phyloP scores from a whole-genome alignment of 2,888 invertebrate species.

The Rotaria sp. region DNA sequence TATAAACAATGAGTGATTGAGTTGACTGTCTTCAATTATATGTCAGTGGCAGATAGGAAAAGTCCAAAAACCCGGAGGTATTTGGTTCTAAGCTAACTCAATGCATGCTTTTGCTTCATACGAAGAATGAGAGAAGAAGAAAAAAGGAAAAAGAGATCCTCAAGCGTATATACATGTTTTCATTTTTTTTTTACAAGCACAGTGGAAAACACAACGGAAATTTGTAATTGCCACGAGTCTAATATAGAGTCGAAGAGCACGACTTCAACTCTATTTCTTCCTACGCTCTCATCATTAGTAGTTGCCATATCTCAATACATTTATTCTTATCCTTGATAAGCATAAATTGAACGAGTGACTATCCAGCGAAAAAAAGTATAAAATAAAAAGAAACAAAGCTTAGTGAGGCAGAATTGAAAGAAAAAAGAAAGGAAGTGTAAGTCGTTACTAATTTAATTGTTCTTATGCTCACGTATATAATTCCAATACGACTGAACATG shows the following conservation, averaged over 20 bases:
- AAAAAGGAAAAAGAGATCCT: neutral
- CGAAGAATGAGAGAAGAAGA: neutral
- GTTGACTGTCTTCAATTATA: neutral
- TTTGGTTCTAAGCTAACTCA: neutral
- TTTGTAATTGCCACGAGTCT: neutral
- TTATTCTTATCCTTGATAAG: neutral
- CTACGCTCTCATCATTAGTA: neutral
- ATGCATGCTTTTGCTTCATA: neutral
- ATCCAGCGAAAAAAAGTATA: neutral
- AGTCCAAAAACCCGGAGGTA: neutral
- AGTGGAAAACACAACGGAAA: conserved; percentile 1
- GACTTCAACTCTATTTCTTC: neutral
- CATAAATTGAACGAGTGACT: neutral
- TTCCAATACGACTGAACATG: neutral
- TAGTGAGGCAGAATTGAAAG: neutral
- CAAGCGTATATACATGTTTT: neutral
- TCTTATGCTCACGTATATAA: neutral
- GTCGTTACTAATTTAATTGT: neutral
- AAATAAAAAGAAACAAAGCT: neutral
- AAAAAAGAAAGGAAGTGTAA: neutral
- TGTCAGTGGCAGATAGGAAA: neutral
- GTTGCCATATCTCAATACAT: neutral
- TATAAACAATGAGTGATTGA: neutral
- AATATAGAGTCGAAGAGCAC: neutral
- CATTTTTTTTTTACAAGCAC: neutral